Conservation (phyloP, 2,113 vertebrate genomes). For the Galemys pyrenaicus region DNA sequence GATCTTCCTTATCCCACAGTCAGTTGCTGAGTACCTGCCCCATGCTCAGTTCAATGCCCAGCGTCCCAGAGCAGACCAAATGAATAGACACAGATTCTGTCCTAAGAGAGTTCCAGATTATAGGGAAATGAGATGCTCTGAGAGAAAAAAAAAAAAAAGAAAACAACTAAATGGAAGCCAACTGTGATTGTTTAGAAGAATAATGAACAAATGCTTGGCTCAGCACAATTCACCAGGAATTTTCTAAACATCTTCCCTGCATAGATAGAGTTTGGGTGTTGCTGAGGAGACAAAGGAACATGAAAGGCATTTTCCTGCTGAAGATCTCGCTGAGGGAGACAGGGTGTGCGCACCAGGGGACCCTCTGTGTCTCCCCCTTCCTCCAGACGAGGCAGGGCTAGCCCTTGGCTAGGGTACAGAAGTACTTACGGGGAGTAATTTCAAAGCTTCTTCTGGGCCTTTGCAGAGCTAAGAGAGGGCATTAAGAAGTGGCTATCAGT, state of each 20-base stretch:
- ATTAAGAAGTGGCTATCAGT: conserved; percentile 49
- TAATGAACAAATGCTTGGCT: background rate
- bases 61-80: background rate
- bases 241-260: background rate
- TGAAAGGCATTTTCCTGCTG: conserved; percentile 45
- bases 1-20: too few species aligned
- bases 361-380: background rate
- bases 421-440: conserved; percentile 66
- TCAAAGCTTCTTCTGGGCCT: conserved; percentile 60
- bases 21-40: accelerated
- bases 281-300: conserved; percentile 1
- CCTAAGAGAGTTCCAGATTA: background rate
- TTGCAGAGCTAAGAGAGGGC: conserved; percentile 56
- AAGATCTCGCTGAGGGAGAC: conserved; percentile 17
- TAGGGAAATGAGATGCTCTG: background rate
- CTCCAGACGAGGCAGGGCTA: background rate
- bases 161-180: background rate
- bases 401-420: conserved; percentile 18
- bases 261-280: background rate
- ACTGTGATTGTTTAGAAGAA: background rate
- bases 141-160: background rate
- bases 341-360: background rate
- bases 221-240: conserved; percentile 43
- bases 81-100: background rate
- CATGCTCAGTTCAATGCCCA: accelerated